Conservation (phyloP, 2,888 invertebrate genomes). For the Brachypalpus laphriformis region DNA sequence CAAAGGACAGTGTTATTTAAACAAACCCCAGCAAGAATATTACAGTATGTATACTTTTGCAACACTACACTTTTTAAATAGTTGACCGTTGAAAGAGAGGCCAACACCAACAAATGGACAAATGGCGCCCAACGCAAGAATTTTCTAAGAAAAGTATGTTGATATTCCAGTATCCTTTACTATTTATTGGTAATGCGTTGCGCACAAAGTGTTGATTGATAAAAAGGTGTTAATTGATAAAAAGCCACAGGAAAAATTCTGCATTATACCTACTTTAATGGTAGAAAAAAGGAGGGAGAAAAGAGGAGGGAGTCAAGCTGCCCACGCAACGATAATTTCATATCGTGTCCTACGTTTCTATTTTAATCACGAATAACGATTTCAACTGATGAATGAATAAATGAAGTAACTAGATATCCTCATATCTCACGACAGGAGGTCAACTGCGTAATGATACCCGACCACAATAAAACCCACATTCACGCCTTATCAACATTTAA, state of each 20-base stretch:
- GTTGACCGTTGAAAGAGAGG: no score
- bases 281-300: no score
- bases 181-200: not conserved
- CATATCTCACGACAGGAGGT: slow-evolving; percentile 24
- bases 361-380: not conserved
- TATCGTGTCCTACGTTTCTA: not conserved
- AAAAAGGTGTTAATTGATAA: not conserved
- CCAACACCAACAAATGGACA: no score
- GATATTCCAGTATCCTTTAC: no score
- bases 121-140: not conserved
- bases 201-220: not conserved
- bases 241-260: not conserved
- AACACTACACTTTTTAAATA: no score
- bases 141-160: no score
- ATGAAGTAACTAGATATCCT: slow-evolving; percentile 19
- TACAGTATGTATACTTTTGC: no score
- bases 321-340: no score
- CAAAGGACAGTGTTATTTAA: no score
- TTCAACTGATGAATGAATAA: slow-evolving; percentile 46
- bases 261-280: no score
- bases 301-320: not conserved
- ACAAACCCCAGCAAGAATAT: no score
- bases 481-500: slow-evolving; percentile 3
- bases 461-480: slow-evolving; percentile 21
- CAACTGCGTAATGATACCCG: slow-evolving; percentile 32